A percentile compares a stretch with the other conserved stretches of the same genome.
Conservation (phyloP, 2,888 invertebrate species). For the Meteorus cinctellus region DNA sequence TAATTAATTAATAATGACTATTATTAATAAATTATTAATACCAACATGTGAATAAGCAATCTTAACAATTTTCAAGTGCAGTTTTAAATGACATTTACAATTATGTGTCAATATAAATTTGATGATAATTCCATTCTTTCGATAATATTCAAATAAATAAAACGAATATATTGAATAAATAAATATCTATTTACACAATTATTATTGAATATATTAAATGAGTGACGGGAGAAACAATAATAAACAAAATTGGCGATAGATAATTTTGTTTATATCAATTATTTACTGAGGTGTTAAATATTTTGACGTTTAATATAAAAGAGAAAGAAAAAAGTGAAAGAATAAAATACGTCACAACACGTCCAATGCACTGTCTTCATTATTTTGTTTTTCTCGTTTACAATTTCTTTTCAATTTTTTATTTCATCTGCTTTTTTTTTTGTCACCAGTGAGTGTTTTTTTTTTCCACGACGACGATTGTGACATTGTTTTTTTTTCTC, state of each 20-base stretch:
- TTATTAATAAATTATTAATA: not conserved
- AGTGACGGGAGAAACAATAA: no score
- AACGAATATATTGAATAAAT: no score
- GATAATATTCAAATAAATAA: no score
- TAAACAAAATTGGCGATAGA: no score
- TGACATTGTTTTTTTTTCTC: conserved; percentile 5
- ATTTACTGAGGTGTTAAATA: no score
- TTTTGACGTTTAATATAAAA: no score
- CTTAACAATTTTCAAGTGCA: not conserved
- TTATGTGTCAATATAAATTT: not conserved
- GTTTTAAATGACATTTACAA: not conserved
- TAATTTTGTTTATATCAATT: no score
- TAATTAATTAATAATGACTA: not conserved
- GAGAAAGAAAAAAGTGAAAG: not conserved
- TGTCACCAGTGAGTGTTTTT: conserved; percentile 1
- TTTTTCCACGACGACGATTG: conserved; percentile 9
- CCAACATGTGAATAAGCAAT: not conserved
- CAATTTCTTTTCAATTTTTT: not conserved
- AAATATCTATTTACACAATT: no score
- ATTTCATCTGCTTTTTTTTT: not conserved
- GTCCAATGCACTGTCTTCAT: no score
- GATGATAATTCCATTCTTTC: not conserved
- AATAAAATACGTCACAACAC: not conserved
- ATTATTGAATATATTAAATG: no score
- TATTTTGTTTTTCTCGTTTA: no score